Conservation (phyloP, 2,797 vertebrate genomes). For the Mormyrus proboscirostris region DNA sequence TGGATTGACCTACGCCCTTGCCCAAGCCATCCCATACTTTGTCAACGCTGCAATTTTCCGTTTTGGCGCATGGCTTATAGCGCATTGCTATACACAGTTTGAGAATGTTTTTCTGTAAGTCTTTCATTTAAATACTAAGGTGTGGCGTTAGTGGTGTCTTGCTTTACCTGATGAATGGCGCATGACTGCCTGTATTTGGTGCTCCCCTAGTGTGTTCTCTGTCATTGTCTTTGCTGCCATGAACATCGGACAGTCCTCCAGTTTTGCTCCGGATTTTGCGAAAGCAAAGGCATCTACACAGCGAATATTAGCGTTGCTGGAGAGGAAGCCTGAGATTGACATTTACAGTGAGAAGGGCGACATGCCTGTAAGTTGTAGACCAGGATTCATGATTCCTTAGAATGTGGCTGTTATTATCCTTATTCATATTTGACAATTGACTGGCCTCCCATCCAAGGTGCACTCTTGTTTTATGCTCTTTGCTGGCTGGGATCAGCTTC, state of each 20-base stretch:
- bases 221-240: constrained; percentile 58
- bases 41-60: constrained; percentile 55
- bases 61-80: constrained; percentile 64
- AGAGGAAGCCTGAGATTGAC: constrained; percentile 54
- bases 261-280: constrained; percentile 49
- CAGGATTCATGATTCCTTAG: not conserved
- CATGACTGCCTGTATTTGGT: not conserved
- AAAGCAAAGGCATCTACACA: constrained; percentile 56
- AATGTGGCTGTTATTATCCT: not conserved
- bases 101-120: constrained; percentile 66
- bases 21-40: constrained; percentile 44
- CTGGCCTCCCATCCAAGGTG: too few species aligned
- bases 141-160: not conserved
- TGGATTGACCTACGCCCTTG: constrained; percentile 48
- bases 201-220: constrained; percentile 49
- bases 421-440: too few species aligned
- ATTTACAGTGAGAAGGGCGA: constrained; percentile 58
- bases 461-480: too few species aligned
- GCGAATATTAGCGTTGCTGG: constrained; percentile 57
- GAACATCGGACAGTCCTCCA: constrained; percentile 51
- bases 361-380: constrained; percentile 48
- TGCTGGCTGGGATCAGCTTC: too few species aligned
- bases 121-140: not conserved
- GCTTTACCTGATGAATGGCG: not conserved
- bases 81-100: constrained; percentile 51